Base-by-base conservation (phyloP, 1,140 invertebrate species). In the Acyrthosiphon pisum region DNA sequence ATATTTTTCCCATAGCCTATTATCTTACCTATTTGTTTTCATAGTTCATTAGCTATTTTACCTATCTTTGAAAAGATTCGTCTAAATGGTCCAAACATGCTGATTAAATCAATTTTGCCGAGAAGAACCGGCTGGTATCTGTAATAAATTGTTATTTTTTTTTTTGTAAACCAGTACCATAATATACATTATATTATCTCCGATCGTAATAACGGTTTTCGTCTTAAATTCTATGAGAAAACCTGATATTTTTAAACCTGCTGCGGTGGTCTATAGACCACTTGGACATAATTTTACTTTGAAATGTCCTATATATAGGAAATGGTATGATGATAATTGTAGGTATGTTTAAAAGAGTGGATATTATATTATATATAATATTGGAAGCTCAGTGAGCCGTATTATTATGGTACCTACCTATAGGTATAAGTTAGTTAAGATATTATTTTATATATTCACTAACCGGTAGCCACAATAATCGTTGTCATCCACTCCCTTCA, bases 121-220 rank as follows among this genome's bases (percentile, higher is more conserved):
- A 76, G 14, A 20, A 76, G 6, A 35, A 76, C 60, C 60, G 60
- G 30, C 60, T 76, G 14, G n/a, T 18, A 76, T n/a, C n/a, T 30
- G 60, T 76, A 76, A n/a, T 76, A 76, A 76, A 76, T 76, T 76
- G 6, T 76, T 76, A 76, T 68, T 30, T 68, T 30, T 68, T n/a
- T 18, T n/a, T 30, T 30, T 68, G 60, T 68, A 76, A 76, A 76
- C 60, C 60, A 76, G 60, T 76, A 76, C 60, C 60, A n/a, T 76
- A 76, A n/a, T 68, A 68, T 68, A 76, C 60, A 76, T n/a, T 76
- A 76, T n/a, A n/a, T 76, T 76, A 76, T n/a, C 60, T 76, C 60
- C 60, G 60, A 76, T 35, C 60, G 60, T n/a, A 76, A 76, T 76
- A 76, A 76, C 60, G 60, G 60, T 76, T 6, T 68, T 76, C 20